Evolutionary conservation across 2,888 invertebrate genomes (phyloP).

Genomic region (Parasteatoda lunata): DNA sequence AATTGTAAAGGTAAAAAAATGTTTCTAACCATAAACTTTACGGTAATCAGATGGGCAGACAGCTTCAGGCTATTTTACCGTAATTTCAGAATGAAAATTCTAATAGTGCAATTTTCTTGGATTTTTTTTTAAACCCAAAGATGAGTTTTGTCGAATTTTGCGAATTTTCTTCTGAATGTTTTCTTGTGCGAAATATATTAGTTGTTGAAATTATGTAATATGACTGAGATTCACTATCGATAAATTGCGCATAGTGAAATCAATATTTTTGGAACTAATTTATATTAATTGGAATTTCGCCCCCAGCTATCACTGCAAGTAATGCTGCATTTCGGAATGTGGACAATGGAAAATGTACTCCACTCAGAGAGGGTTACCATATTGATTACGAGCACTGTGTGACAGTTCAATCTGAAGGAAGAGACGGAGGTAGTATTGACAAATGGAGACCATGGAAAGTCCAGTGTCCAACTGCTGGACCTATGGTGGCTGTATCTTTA

Average conservation of each 20-base stretch:
- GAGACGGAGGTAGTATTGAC: conserved; percentile 47
- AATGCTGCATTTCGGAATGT: conserved; percentile 64
- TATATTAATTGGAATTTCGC: background rate
- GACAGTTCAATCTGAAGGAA: conserved; percentile 49
- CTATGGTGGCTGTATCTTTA: conserved; percentile 55
- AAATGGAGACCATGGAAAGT: conserved; percentile 65
- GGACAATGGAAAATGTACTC: conserved; percentile 64
- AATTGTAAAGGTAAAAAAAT: too few relatives aligned
- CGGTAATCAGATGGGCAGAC: too few relatives aligned
- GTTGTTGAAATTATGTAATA: too few relatives aligned
- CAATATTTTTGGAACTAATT: background rate
- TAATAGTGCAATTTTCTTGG: too few relatives aligned
- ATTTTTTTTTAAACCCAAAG: too few relatives aligned
- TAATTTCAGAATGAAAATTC: too few relatives aligned
- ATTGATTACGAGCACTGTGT: conserved; percentile 63
- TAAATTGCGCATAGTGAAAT: background rate
- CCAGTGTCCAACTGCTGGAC: conserved; percentile 52
- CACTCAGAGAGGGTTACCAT: conserved; percentile 34
- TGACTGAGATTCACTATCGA: too few relatives aligned
- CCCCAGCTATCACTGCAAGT: conserved; percentile 56
- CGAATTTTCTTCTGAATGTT: too few relatives aligned
- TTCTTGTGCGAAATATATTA: too few relatives aligned
- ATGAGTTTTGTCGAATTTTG: too few relatives aligned
- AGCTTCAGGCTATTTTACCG: too few relatives aligned
- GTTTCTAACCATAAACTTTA: too few relatives aligned